A percentile compares a stretch with the other conserved stretches of the same genome.
These are phyloP conservation scores for Aricia artaxerxes DNA, from an alignment of 2,888 invertebrate genomes.

Conservation along the genomic window DNA sequence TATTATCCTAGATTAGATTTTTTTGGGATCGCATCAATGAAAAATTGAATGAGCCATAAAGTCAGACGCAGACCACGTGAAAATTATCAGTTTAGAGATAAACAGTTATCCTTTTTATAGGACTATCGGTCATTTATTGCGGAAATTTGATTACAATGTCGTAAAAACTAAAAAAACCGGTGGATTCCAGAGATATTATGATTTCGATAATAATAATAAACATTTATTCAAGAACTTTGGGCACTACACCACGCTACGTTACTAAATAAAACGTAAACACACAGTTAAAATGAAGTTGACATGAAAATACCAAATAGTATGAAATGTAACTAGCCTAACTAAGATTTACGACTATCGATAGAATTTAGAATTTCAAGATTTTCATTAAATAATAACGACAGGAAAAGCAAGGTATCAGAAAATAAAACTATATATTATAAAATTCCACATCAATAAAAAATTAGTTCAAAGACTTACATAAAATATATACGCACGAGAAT, in stretches of 20 bases:
- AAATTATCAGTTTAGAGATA: neutral
- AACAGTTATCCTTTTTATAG: neutral
- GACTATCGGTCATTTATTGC: neutral
- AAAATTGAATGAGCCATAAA: neutral
- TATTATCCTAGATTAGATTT: neutral
- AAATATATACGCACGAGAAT: constrained; percentile 85
- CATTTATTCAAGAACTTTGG: too few species aligned
- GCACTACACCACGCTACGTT: too few species aligned
- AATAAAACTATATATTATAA: too few species aligned
- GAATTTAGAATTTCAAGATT: too few species aligned
- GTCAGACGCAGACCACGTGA: neutral
- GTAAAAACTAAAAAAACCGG: constrained; percentile 8
- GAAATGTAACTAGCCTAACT: too few species aligned
- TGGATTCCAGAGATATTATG: neutral
- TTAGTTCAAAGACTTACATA: constrained; percentile 69
- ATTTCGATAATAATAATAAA: neutral
- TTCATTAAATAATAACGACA: too few species aligned
- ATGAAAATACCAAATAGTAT: too few species aligned
- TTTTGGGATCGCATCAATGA: neutral
- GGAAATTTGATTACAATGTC: neutral
- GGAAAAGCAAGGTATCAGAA: too few species aligned
- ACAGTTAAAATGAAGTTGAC: too few species aligned
- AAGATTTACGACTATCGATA: too few species aligned
- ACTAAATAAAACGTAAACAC: too few species aligned
- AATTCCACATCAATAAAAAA: too few species aligned